Evolutionary conservation across 2,888 invertebrate genomes (phyloP).

Genomic region (Watsonalla cultraria): DNA sequence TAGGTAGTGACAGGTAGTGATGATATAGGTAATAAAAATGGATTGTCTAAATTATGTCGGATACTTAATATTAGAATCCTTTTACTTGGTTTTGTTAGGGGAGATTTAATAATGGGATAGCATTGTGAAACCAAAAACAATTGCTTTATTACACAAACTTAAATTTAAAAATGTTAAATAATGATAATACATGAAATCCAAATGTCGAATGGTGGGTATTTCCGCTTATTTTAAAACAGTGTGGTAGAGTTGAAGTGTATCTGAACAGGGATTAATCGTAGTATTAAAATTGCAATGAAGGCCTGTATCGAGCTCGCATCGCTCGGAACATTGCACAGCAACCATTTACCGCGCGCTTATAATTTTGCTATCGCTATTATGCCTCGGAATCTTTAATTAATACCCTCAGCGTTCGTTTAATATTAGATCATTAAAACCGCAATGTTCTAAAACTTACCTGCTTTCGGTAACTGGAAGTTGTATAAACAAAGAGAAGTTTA

Average conservation of each 20-base stretch:
- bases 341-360: conserved; percentile 28
- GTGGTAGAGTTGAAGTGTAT: background rate
- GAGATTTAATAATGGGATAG: no score
- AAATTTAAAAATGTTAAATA: no score
- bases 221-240: no score
- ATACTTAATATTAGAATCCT: no score
- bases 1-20: no score
- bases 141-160: no score
- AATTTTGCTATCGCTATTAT: conserved; percentile 62
- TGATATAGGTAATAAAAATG: no score
- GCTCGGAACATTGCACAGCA: background rate
- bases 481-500: conserved; percentile 74
- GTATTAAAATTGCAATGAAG: background rate
- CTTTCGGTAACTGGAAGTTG: conserved; percentile 65
- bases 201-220: no score
- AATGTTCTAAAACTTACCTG: conserved; percentile 76
- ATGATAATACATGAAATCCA: no score
- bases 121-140: no score
- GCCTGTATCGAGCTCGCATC: background rate
- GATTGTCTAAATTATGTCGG: no score
- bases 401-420: conserved; percentile 72
- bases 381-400: conserved; percentile 71
- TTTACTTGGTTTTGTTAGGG: no score
- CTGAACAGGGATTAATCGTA: background rate
- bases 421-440: conserved; percentile 78